Percentiles rank a stretch among this genome's conserved stretches.
phyloP scores from a whole-genome alignment of 1,140 invertebrate genomes.

The Lepidurus apus region DNA sequence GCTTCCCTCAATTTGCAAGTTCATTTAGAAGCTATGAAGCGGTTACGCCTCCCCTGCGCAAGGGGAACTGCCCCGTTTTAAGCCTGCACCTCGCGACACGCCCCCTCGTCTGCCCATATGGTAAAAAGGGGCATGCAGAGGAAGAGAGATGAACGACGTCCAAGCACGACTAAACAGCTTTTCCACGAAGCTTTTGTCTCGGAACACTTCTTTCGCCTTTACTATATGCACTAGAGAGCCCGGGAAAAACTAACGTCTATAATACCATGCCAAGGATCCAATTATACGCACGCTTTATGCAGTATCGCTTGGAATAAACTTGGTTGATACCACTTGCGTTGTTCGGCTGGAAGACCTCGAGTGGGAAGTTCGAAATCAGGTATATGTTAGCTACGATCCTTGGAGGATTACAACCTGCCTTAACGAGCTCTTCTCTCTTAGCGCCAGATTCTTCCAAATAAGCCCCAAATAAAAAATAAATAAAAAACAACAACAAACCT shows the following conservation, averaged over 20 bases:
- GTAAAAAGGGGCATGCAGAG: not conserved
- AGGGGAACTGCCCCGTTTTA: not conserved
- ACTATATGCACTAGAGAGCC: not conserved
- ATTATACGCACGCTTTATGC: not conserved
- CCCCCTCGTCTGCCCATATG: conserved; percentile 13
- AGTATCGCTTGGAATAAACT: too few species aligned
- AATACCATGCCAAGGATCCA: conserved; percentile 15
- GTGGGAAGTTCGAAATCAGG: too few species aligned
- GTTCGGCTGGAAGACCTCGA: too few species aligned
- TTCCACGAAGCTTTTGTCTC: conserved; percentile 1
- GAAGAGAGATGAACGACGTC: conserved; percentile 9
- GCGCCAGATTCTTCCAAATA: too few species aligned
- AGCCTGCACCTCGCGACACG: conserved; percentile 4
- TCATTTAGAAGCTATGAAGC: conserved; percentile 22
- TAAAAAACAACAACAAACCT: too few species aligned
- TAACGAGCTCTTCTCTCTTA: too few species aligned
- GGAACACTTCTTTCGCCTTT: not conserved
- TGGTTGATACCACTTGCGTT: too few species aligned
- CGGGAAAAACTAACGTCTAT: not conserved
- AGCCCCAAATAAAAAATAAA: too few species aligned
- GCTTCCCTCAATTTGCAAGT: conserved; percentile 21
- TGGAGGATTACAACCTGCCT: too few species aligned
- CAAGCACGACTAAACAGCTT: not conserved
- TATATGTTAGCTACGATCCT: too few species aligned
- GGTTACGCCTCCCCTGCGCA: not conserved